Evolutionary conservation across 2,888 invertebrate genomes (phyloP), one percentile per base, ranked within the genome.

Genomic region (Agonopterix arenella): DNA sequence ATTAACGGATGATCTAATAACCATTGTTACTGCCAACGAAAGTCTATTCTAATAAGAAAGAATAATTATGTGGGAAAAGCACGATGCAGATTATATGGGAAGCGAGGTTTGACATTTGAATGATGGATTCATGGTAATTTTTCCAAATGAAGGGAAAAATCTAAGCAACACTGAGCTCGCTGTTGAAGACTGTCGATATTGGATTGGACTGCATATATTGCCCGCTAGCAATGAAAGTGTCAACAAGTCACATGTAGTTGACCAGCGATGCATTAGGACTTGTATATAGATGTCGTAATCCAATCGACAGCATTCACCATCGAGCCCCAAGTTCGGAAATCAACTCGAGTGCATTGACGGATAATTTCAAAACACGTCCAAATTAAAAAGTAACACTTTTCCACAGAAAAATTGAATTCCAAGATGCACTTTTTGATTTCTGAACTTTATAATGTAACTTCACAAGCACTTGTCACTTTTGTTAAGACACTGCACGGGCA

Each of bases 401-500:
- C 28, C 44, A 44, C 41, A 37, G 11, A 4, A 44, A 11, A 44
- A 45, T 45, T n/a, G 8, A 36, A 36, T 7, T 36, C 44, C 11
- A 44, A 16, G 9, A 18, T 11, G 40, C 36, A 36, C 46, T n/a
- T 43, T 71, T 70, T 78, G 83, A 85, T 84, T 84, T 83, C 76
- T 55, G 83, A 83, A 82, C 75, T 28, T 28, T 28, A 28, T 28
- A 73, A 9, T 40, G 10, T 9, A 9, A 40, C 40, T 74, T 28
- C 81, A 81, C 80, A 68, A 57, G 65, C 81, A 83, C 81, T 80
- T 73, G 70, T 75, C 80, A 80, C 78, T 80, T 67, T 58, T 59
- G 55, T 54, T 57, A 62, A 38, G n/a, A 47, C 28, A 49, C 58
- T 60, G 60, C 72, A 74, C 73, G 68, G 60, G 52, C 72, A 73